Base-by-base conservation (phyloP, 2,113 vertebrate genomes). In the Seriola rivoliana region DNA sequence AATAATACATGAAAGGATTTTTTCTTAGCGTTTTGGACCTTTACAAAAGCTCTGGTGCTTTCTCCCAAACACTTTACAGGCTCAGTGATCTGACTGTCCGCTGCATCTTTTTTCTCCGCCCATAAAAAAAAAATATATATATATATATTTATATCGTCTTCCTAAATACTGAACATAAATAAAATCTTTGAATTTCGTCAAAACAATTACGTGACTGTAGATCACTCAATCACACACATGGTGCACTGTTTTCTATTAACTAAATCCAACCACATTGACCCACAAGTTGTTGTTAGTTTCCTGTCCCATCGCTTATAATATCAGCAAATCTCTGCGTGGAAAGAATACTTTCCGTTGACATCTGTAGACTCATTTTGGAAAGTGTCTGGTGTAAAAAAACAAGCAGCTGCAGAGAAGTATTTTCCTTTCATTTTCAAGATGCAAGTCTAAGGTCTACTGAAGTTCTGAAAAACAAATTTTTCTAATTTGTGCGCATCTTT, bases 201-300 rank as follows among this genome's bases (percentile, higher is more conserved):
- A 72, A 77, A 66, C n/a, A 59, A 29, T 60, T 34, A 65, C 44
- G 34, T 25, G 46, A 62, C 19, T 63, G 46, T 36, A 71, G 65
- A 78, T 86, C 76, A 67, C 68, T 83, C 76, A 59, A 50, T 82
- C 23, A 55, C 82, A 80, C 80, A 73, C 29, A 80, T 25, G 50
- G 38, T 16, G 34, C 32, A 5, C 75, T n/a, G 82, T 74, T 85
- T 88, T 23, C 52, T n/a, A 54, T 83, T 85, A 82, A 74, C 77
- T 69, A 36, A 68, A 81, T 52, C 36, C 23, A 57, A 83, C 70
- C 85, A 75, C 71, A 80, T 0, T 78, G 75, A 88, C 74, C 71
- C 67, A 13, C 16, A 40, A 59, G 62, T 63, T 63, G 34, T n/a
- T 78, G 57, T 57, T 76, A 29, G 58, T 78, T 80, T 78, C 81